A percentile compares a stretch with the other conserved stretches of the same genome.
Conservation (phyloP, 2,888 invertebrate species). For the Ceramica pisi region DNA sequence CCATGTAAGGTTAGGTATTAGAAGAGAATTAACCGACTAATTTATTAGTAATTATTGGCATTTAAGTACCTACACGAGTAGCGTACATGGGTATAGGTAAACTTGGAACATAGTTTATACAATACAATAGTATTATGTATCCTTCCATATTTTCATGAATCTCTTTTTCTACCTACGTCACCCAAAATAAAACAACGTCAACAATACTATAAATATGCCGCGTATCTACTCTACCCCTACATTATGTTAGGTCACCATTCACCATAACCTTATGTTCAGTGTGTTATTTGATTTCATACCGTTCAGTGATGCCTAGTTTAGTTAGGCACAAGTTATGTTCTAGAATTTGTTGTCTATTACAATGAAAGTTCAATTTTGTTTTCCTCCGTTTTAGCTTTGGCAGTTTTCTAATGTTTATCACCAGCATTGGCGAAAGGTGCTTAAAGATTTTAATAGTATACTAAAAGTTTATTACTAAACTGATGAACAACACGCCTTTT, state of each 20-base stretch:
- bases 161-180: background rate
- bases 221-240: background rate
- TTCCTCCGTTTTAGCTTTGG: background rate
- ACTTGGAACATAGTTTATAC: too few relatives aligned
- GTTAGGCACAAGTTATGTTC: background rate
- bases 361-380: background rate
- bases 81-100: too few relatives aligned
- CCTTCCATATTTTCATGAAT: background rate
- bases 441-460: conserved; percentile 40
- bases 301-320: background rate
- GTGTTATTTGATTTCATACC: background rate
- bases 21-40: too few relatives aligned
- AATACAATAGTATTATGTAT: background rate
- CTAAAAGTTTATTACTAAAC: conserved; percentile 36
- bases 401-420: conserved; percentile 24
- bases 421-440: conserved; percentile 18
- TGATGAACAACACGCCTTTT: conserved; percentile 31
- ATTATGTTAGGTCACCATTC: background rate
- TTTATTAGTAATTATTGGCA: too few relatives aligned
- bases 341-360: background rate
- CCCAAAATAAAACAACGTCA: background rate
- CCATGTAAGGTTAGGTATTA: too few relatives aligned
- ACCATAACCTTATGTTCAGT: background rate
- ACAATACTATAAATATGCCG: background rate
- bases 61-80: too few relatives aligned